These are phyloP conservation scores for Mylabris sibirica DNA, from an alignment of 2,888 invertebrate species.

Conservation along the genomic window DNA sequence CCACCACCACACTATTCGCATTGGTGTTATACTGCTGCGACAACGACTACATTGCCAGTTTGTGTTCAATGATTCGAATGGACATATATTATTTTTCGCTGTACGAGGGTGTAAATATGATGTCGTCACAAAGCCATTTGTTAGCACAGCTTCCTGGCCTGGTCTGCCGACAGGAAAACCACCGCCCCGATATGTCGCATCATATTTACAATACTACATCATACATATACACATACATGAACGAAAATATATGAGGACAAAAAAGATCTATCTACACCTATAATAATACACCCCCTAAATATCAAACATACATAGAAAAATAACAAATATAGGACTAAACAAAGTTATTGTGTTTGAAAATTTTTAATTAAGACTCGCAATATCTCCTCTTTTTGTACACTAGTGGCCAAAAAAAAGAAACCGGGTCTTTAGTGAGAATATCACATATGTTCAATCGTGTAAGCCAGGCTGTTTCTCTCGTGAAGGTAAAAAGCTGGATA, in stretches of 20 bases:
- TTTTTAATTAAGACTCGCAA: not conserved
- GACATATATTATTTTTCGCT: slow-evolving; percentile 62
- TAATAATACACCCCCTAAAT: not conserved
- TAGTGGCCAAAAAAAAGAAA: no score
- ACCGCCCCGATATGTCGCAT: slow-evolving; percentile 59
- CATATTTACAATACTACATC: slow-evolving; percentile 56
- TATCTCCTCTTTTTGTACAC: slow-evolving; percentile 3
- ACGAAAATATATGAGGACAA: slow-evolving; percentile 7
- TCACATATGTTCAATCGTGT: no score
- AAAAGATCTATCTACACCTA: slow-evolving; percentile 11
- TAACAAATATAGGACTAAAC: not conserved
- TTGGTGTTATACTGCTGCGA: not conserved
- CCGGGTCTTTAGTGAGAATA: no score
- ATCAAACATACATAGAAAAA: not conserved
- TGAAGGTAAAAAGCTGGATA: no score
- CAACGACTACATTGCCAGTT: slow-evolving; percentile 16
- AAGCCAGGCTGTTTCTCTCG: no score
- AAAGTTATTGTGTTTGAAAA: no score
- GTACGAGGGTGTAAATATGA: slow-evolving; percentile 61
- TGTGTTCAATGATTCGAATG: slow-evolving; percentile 61
- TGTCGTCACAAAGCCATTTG: slow-evolving; percentile 62
- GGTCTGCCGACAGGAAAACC: slow-evolving; percentile 60
- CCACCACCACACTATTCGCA: not conserved
- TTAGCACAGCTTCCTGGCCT: slow-evolving; percentile 58
- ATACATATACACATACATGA: slow-evolving; percentile 10